Percentiles rank a stretch among this genome's conserved stretches.
These are phyloP conservation scores for Siniperca chuatsi DNA, from an alignment of 2,113 vertebrate genomes.

Conservation along the genomic window DNA sequence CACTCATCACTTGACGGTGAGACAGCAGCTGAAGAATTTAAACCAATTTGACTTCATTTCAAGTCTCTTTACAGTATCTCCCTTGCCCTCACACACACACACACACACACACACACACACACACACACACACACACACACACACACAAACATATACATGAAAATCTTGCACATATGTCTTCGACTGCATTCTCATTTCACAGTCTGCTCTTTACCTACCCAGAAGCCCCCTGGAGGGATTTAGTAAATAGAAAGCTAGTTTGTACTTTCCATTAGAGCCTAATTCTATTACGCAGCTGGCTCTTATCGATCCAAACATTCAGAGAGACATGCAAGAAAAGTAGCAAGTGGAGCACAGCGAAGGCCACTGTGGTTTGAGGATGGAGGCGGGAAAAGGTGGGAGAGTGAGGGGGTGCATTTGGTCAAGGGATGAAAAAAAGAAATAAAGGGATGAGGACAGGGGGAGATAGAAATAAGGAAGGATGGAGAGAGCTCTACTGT, in stretches of 20 bases:
- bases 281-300: conserved; percentile 77
- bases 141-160: background rate
- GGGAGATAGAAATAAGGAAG: background rate
- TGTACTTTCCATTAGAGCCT: conserved; percentile 80
- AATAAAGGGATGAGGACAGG: conserved; percentile 1
- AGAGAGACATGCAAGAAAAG: conserved; percentile 66
- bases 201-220: conserved; percentile 73
- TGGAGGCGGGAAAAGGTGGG: conserved; percentile 51
- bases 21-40: conserved; percentile 40
- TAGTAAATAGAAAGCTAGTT: conserved; percentile 81
- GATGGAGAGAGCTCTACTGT: background rate
- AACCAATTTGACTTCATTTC: conserved; percentile 49
- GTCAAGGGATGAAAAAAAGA: conserved; percentile 12
- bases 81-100: background rate
- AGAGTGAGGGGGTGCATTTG: conserved; percentile 4
- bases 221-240: conserved; percentile 70
- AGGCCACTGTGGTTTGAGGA: conserved; percentile 35
- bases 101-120: conserved; percentile 8
- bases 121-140: background rate
- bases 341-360: conserved; percentile 56
- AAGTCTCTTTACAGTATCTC: conserved; percentile 43
- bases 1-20: conserved; percentile 27
- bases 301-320: conserved; percentile 76
- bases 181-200: conserved; percentile 60
- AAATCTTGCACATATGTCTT: conserved; percentile 14